Base-by-base conservation (phyloP, 2,888 invertebrate genomes). In the Dermolepida albohirtum region DNA sequence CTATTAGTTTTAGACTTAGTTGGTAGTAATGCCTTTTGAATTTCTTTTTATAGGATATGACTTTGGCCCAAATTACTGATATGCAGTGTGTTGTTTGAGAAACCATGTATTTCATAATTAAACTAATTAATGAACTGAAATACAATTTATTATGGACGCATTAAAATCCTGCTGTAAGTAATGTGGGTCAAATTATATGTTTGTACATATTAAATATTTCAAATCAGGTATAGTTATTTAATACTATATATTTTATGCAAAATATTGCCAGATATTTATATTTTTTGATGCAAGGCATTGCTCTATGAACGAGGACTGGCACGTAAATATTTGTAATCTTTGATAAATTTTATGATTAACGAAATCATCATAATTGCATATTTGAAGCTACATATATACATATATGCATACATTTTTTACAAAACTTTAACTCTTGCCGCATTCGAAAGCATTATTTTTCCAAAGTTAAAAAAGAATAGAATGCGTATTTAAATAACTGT, bases 1-100 rank as follows among this genome's bases (percentile, higher is more conserved):
- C 59, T 59, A 59, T 59, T 59, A 59, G 59, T 59, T 59, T 17
- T 59, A 59, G 55, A 40, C 34, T 44, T 27, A n/a, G 22, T 59
- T 44, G 22, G 29, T 59, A 41, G 17, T 44, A 29, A 14, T 43
- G 44, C 14, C 27, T 59, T 59, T 29, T 47, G 59, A 59, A 17
- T 59, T 59, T 59, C 29, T 59, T 57, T 22, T 44, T 44, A 22
- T 27, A 44, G 29, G n/a, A 29, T 44, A 59, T 40, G 44, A 44
- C 11, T 17, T 57, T 43, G 59, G 59, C 27, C 44, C 43, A 59
- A 44, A 44, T 57, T 43, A 7, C 43, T 43, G 57, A 22, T 27
- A 12, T 11, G 43, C 43, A 47, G n/a, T n/a, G n/a, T n/a, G n/a
- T n/a, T n/a, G n/a, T n/a, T n/a, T n/a, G n/a, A n/a, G n/a, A n/a